Percentiles rank a stretch among this genome's conserved stretches.
Conservation (phyloP, 2,888 invertebrate species). For the Hartigia nigra region DNA sequence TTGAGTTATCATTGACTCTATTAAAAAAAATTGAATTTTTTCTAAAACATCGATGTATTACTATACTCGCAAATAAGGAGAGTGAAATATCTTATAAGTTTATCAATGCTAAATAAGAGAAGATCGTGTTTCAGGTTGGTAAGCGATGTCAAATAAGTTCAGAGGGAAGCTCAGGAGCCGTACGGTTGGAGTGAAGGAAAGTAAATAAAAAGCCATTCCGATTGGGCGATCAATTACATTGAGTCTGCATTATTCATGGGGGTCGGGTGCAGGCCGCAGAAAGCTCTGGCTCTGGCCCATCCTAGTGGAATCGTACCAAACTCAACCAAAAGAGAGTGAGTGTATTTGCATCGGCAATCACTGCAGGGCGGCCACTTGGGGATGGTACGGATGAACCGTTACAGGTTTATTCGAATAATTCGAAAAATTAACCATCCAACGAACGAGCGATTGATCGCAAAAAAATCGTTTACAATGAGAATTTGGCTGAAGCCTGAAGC, state of each 20-base stretch:
- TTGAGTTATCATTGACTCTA: too few relatives aligned
- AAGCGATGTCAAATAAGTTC: conserved; percentile 63
- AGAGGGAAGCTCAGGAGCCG: conserved; percentile 36
- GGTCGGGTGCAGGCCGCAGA: conserved; percentile 60
- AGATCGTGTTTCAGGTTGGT: conserved; percentile 34
- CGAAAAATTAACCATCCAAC: conserved; percentile 43
- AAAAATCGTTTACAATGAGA: not conserved
- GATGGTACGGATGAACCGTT: conserved; percentile 42
- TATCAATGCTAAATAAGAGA: not conserved
- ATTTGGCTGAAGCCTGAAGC: not conserved
- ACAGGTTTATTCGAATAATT: conserved; percentile 46
- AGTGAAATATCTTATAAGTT: not conserved
- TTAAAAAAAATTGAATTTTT: too few relatives aligned
- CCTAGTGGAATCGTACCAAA: not conserved
- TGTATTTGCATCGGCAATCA: conserved; percentile 63
- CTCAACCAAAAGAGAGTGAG: conserved; percentile 35
- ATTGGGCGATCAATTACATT: conserved; percentile 66
- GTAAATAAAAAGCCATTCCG: conserved; percentile 66
- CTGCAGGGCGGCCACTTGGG: conserved; percentile 51
- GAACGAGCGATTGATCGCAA: not conserved
- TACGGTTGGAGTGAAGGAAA: conserved; percentile 58
- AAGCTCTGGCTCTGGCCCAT: conserved; percentile 51
- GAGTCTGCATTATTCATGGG: conserved; percentile 64
- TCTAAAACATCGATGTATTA: not conserved
- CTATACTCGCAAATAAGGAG: not conserved